Base-by-base conservation (phyloP, 2,113 vertebrate species). In the Zapus hudsonius region DNA sequence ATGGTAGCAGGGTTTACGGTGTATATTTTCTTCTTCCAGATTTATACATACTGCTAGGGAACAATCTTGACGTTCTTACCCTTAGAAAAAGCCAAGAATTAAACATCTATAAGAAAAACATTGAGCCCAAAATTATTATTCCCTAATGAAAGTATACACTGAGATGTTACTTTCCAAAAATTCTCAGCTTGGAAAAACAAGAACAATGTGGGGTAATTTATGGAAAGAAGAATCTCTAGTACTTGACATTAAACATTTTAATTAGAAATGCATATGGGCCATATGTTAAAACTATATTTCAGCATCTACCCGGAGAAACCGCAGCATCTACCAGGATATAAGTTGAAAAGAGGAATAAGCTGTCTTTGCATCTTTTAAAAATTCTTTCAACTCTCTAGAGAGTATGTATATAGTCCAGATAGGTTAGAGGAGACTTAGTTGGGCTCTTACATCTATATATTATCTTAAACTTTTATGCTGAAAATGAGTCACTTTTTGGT, bases 191-290 rank as follows among this genome's bases (percentile, higher is more conserved):
- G 47, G 80, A 90, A 96, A 94, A 93, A 74, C 47, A 96, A 93
- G 83, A 81, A 90, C 94, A 90, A 94, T 79, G 64, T 40, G 73
- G 73, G 88, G 66, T 93, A 83, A 94, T 95, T 96, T 92, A 96
- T 90, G 66, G 72, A 81, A 96, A 94, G 64, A 33, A 83, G 69
- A 84, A 42, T 85, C 76, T 86, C 16, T 75, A 78, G 83, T 86
- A 84, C 55, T 93, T 92, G 94, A 96, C 96, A 93, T 89, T 93
- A 92, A 94, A 93, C 67, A 88, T 94, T 96, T 96, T 97, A 92
- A 96, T 96, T 96, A 94, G 86, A 97, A 97, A 88, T 67, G 40
- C 95, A 96, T 78, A 96, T 93, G 92, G 82, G 6, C 82, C 95
- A 79, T 88, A 95, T 92, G 94, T 83, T 93, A 90, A 92, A 94